These are phyloP conservation scores for Laterallus jamaicensis DNA, from an alignment of 2,113 vertebrate genomes.

Conservation along the genomic window DNA sequence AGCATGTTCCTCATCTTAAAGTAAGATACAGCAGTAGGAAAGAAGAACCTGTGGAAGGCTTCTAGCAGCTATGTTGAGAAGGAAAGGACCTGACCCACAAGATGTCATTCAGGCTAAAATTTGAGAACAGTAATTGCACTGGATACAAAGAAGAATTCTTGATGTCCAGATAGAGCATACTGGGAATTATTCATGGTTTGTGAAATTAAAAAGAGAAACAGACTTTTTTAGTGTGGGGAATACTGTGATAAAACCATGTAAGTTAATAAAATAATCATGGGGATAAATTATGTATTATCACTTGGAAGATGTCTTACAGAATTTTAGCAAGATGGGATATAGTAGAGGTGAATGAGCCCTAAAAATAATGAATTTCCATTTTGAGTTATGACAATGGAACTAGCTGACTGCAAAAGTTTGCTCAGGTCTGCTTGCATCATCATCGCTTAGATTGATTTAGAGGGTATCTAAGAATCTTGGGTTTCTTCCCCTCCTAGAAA, in stretches of 20 bases:
- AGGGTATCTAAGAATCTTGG: neutral
- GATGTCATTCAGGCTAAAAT: neutral
- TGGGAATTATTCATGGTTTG: neutral
- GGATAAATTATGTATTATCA: neutral
- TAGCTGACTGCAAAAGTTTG: neutral
- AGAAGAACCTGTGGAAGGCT: neutral
- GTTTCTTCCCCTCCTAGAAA: neutral
- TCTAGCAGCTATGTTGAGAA: neutral
- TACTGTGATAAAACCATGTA: neutral
- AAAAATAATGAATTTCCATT: neutral
- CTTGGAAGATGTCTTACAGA: neutral
- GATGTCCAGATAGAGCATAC: neutral
- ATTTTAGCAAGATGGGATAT: neutral
- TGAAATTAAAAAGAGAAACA: neutral
- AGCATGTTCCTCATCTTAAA: neutral
- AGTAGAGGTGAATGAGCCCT: neutral
- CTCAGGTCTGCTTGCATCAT: neutral
- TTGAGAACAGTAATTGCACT: neutral
- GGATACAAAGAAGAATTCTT: neutral
- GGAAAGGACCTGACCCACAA: accelerated
- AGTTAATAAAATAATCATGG: slow-evolving; percentile 45
- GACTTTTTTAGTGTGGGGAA: neutral
- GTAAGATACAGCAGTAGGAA: neutral
- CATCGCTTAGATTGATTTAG: neutral
- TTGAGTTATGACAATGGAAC: neutral